Evolutionary conservation across 2,888 invertebrate genomes (phyloP).

Genomic region (Atethmia centrago): DNA sequence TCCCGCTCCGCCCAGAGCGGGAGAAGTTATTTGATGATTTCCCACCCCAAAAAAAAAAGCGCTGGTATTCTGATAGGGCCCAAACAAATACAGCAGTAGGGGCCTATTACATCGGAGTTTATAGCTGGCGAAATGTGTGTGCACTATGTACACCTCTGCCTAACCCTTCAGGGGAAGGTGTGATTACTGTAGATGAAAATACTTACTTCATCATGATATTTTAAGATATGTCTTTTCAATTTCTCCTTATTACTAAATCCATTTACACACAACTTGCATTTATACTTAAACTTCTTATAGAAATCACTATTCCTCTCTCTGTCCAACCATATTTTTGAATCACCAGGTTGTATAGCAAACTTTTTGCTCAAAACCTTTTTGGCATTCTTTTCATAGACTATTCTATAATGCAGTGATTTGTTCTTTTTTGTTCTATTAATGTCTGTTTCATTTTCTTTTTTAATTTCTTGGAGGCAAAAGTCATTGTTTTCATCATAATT

Average conservation of each 20-base stretch:
- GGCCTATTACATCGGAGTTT: too few relatives aligned
- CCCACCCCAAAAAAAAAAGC: too few relatives aligned
- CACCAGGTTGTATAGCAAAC: slow-evolving; percentile 32
- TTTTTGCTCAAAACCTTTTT: slow-evolving; percentile 51
- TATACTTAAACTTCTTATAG: slow-evolving; percentile 39
- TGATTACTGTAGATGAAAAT: neutral
- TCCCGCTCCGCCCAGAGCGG: too few relatives aligned
- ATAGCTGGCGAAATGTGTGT: too few relatives aligned
- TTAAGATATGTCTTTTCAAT: slow-evolving; percentile 33
- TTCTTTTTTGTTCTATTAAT: slow-evolving; percentile 10
- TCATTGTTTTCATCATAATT: slow-evolving; percentile 6
- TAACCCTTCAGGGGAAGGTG: too few relatives aligned
- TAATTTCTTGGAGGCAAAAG: slow-evolving; percentile 30
- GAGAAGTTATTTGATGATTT: too few relatives aligned
- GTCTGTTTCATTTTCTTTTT: slow-evolving; percentile 44
- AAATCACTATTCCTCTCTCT: slow-evolving; percentile 49
- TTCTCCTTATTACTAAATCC: slow-evolving; percentile 42
- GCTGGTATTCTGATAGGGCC: too few relatives aligned
- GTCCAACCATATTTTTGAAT: slow-evolving; percentile 31
- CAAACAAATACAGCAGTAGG: too few relatives aligned
- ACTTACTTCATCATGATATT: slow-evolving; percentile 53
- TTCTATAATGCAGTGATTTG: slow-evolving; percentile 42
- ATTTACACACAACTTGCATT: slow-evolving; percentile 50
- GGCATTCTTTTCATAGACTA: slow-evolving; percentile 46
- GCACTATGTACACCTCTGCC: too few relatives aligned